Evolutionary conservation across 1,140 invertebrate species (phyloP).

Genomic region (Lepidurus arcticus): DNA sequence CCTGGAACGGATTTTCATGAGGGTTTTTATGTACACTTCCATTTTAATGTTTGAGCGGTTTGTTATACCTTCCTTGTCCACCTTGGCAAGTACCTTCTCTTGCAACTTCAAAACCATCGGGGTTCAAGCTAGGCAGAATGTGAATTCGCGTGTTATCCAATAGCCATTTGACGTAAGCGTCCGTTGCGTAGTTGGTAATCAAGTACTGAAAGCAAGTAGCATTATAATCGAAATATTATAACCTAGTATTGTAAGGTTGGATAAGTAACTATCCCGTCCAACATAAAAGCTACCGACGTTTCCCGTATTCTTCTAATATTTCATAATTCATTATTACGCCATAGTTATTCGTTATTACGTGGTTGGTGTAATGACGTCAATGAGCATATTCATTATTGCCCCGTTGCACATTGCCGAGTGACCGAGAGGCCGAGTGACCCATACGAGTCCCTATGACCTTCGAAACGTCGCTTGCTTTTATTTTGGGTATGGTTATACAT

Average conservation of each 20-base stretch:
- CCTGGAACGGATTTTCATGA: conserved; percentile 27
- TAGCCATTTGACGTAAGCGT: conserved; percentile 45
- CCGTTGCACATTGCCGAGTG: no score
- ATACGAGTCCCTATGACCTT: no score
- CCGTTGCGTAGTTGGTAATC: conserved; percentile 44
- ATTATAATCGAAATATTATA: conserved; percentile 22
- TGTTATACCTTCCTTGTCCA: conserved; percentile 44
- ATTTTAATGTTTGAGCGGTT: background rate
- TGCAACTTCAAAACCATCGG: conserved; percentile 48
- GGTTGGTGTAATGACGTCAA: no score
- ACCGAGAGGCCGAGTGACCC: no score
- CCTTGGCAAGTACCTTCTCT: conserved; percentile 47
- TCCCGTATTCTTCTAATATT: background rate
- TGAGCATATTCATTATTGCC: no score
- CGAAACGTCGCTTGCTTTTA: background rate
- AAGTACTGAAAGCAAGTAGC: conserved; percentile 43
- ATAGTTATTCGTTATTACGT: no score
- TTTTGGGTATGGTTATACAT: conserved; percentile 7
- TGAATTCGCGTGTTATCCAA: conserved; percentile 51
- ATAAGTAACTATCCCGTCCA: background rate
- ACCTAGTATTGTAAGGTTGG: background rate
- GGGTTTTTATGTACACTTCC: background rate
- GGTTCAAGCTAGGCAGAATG: conserved; percentile 52
- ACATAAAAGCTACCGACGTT: background rate
- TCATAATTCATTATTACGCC: no score